These are phyloP conservation scores for Lasioglossum oenotherae DNA, from an alignment of 2,888 invertebrate genomes.

Conservation along the genomic window DNA sequence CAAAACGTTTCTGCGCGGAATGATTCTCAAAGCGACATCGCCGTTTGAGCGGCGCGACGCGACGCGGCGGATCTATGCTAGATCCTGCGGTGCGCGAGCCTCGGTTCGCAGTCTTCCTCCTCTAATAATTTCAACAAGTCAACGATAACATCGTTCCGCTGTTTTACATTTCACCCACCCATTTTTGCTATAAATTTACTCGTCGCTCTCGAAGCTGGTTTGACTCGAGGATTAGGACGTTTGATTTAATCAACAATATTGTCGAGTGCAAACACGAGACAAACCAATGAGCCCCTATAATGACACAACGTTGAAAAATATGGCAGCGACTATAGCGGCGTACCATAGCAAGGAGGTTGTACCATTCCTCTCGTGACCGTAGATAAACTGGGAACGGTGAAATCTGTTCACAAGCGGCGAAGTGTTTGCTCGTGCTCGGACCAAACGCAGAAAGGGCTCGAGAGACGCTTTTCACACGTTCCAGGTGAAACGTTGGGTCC, in stretches of 20 bases:
- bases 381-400: not conserved
- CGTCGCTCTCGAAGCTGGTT: no score
- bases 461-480: not conserved
- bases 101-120: not conserved
- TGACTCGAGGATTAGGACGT: no score
- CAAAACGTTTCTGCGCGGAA: slow-evolving; percentile 39
- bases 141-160: no score
- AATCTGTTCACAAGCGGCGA: not conserved
- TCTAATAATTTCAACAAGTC: no score
- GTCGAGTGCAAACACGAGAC: no score
- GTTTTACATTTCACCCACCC: no score
- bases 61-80: not conserved
- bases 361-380: not conserved
- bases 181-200: no score
- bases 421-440: not conserved
- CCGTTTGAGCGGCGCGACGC: not conserved
- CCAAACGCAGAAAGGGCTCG: not conserved
- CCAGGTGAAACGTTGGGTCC: not conserved
- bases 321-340: not conserved
- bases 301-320: not conserved
- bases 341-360: not conserved
- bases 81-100: not conserved
- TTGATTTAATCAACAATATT: no score
- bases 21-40: slow-evolving; percentile 11
- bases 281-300: no score